Evolutionary conservation across 2,113 vertebrate genomes (phyloP).

Genomic region (Lutjanus erythropterus): DNA sequence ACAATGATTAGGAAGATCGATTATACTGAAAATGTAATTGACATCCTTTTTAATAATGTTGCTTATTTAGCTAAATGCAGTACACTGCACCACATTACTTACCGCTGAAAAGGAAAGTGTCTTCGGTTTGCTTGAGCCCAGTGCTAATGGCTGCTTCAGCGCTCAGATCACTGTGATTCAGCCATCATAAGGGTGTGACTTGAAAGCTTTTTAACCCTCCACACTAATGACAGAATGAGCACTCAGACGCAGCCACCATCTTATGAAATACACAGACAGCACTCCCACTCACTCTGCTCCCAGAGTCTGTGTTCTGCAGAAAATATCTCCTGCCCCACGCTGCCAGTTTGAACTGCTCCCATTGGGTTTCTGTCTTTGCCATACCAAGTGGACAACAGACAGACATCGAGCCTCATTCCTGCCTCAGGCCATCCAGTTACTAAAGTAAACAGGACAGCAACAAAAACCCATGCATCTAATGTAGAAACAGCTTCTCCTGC

Average conservation of each 20-base stretch:
- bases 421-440: slow-evolving; percentile 52
- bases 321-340: slow-evolving; percentile 64
- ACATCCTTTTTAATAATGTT: slow-evolving; percentile 32
- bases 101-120: slow-evolving; percentile 3
- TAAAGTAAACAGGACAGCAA: slow-evolving; percentile 53
- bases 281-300: slow-evolving; percentile 72
- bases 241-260: slow-evolving; percentile 63
- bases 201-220: slow-evolving; percentile 71
- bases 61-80: slow-evolving; percentile 29
- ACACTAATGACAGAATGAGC: slow-evolving; percentile 66
- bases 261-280: slow-evolving; percentile 72
- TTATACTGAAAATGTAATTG: slow-evolving; percentile 44
- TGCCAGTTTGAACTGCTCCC: slow-evolving; percentile 58
- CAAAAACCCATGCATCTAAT: slow-evolving; percentile 45
- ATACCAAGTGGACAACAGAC: slow-evolving; percentile 44
- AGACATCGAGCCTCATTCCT: slow-evolving; percentile 54
- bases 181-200: slow-evolving; percentile 45
- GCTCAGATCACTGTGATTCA: slow-evolving; percentile 59
- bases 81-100: not conserved
- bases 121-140: slow-evolving; percentile 15
- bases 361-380: slow-evolving; percentile 61
- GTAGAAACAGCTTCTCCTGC: slow-evolving; percentile 29
- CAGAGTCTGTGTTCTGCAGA: slow-evolving; percentile 58
- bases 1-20: slow-evolving; percentile 30
- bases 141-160: slow-evolving; percentile 48